phyloP scores from a whole-genome alignment of 2,113 vertebrate genomes.

The Lampris incognitus region DNA sequence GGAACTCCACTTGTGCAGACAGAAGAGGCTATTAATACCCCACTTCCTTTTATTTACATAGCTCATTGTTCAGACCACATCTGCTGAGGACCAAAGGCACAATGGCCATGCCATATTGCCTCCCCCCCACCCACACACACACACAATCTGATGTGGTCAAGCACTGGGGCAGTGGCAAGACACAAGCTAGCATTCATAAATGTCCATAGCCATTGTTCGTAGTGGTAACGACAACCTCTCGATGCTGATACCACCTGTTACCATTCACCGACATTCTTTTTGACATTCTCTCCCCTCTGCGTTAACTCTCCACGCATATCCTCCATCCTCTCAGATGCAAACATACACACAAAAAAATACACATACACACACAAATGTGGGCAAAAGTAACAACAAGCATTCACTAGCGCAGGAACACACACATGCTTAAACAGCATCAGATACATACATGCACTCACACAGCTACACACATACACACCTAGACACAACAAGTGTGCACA shows the following conservation, averaged over 20 bases:
- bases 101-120: slow-evolving; percentile 73
- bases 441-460: not conserved
- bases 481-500: slow-evolving; percentile 13
- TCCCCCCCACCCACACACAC: slow-evolving; percentile 67
- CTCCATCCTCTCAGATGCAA: not conserved
- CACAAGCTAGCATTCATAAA: slow-evolving; percentile 51
- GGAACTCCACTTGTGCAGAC: slow-evolving; percentile 64
- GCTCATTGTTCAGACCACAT: slow-evolving; percentile 87
- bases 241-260: slow-evolving; percentile 69
- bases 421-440: not conserved
- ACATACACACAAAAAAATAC: slow-evolving; percentile 1
- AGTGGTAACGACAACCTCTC: slow-evolving; percentile 46
- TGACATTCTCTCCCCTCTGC: not conserved
- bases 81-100: slow-evolving; percentile 83
- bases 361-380: slow-evolving; percentile 1
- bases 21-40: slow-evolving; percentile 80
- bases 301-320: not conserved
- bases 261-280: slow-evolving; percentile 50
- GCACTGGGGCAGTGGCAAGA: slow-evolving; percentile 26
- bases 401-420: not conserved
- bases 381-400: not conserved
- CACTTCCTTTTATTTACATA: slow-evolving; percentile 88
- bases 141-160: slow-evolving; percentile 25
- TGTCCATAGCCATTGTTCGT: slow-evolving; percentile 61
- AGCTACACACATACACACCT: slow-evolving; percentile 16